Evolutionary conservation across 2,797 vertebrate species (phyloP), one percentile per base, ranked within the genome.

Genomic region (Gadopsis bispinosus): DNA sequence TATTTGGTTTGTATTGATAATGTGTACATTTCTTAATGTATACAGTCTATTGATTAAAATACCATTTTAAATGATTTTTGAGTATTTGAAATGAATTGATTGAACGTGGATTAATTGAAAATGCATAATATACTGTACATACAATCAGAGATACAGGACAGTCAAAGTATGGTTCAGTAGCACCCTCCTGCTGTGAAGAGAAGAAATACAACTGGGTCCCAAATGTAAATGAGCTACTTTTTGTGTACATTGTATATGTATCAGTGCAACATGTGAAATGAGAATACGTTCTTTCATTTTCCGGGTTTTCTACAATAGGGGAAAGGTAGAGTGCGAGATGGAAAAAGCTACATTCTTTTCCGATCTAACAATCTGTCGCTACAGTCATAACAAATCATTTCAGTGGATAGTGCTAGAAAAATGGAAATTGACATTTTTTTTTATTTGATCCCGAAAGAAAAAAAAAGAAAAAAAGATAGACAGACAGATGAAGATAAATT

Each of bases 401-500:
- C 75, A 67, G 41, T 29, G 16, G 0, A 54, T 41, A 70, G 61
- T 68, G 47, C 35, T 41, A 48, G 69, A 79, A 65, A 35, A 55
- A 80, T 66, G 47, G 9, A 84, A 83, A 80, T 76, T 12, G 48
- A 69, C 68, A 41, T 80, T 80, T 55, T 65, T 75, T 68, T 26
- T 58, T 48, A 71, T 87, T 69, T 81, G 39, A 72, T 86, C 19
- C 69, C 51, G 4, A 74, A 79, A 76, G 61, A 2, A 26, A 26
- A 26, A 26, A 26, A 26, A n/a, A n/a, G 58, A 80, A 83, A 80
- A 87, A 63, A 79, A 83, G 78, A 80, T 65, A 45, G 56, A 73
- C 53, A 68, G 64, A 45, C 59, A 60, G 54, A 78, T 66, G 80
- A 76, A 73, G 79, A 53, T 48, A 83, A 79, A 91, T 79, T 80